Base-by-base conservation (phyloP, 2,888 invertebrate genomes). In the Synanthedon tipuliformis region DNA sequence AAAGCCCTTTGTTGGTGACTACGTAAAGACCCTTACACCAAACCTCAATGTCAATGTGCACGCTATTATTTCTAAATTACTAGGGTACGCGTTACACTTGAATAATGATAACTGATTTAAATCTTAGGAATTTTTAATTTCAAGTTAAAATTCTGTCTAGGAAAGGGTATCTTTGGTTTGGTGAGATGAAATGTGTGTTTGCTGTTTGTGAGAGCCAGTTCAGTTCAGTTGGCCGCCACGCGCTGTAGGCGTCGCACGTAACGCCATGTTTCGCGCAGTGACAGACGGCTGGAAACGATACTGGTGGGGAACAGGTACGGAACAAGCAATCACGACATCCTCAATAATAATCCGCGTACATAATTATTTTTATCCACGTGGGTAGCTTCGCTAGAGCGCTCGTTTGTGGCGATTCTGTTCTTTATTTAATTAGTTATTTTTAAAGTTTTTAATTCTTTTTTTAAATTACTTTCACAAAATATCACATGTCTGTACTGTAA, bases 301-400 rank as follows among this genome's bases (percentile, higher is more conserved):
- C 66, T 87, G 86, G 86, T 86, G 86, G 85, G 87, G 87, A 67
- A 79, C 85, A 85, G 87, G 87, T 87, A 84, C 75, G 81, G 75
- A 80, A 78, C 72, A 61, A 73, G 65, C 69, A 73, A 81, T 80
- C 69, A 75, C 64, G 59, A 74, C 75, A 71, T 79, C 79, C 79
- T 79, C 74, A 71, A 73, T 77, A 74, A 72, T 15, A 74, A 72
- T 15, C 49, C 49, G 10, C 16, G 16, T 16, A 23, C 23, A 23
- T 23, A 49, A 49, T 12, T 45, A 45, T 45, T 45, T 45, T 13
- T n/a, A 45, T 13, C 45, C 45, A 45, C 45, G 45, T 45, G 45
- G 15, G 13, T 3, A 45, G 15, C 45, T 45, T 15, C 12, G 15
- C 4, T 45, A 3, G 5, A n/a, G 45, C 45, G 45, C 45, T 10